Conservation (phyloP, 2,888 invertebrate species). For the Cataglyphis altisquamis region DNA sequence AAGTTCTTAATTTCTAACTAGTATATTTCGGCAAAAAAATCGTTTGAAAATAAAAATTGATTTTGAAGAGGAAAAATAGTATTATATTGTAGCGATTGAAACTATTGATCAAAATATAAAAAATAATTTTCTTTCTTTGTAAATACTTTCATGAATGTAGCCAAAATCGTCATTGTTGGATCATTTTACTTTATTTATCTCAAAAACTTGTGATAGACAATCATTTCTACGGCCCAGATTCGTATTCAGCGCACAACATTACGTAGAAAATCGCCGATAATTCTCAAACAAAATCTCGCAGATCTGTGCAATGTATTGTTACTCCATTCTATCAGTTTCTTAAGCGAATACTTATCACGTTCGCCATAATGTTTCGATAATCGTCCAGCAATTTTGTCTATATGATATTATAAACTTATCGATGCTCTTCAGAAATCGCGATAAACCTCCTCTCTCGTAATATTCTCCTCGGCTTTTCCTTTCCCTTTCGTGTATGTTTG, state of each 20-base stretch:
- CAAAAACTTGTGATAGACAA: background rate
- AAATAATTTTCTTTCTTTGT: slow-evolving; percentile 22
- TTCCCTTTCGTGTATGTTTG: slow-evolving; percentile 36
- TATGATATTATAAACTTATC: slow-evolving; percentile 29
- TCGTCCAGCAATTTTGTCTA: background rate
- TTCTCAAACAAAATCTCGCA: background rate
- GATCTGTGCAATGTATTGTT: slow-evolving; percentile 9
- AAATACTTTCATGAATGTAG: background rate
- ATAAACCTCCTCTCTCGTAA: slow-evolving; percentile 21
- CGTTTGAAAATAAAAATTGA: no score
- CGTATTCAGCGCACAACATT: background rate
- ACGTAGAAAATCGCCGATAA: background rate
- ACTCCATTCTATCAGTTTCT: background rate
- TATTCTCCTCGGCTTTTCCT: slow-evolving; percentile 20
- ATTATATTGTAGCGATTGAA: no score
- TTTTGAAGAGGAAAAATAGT: no score
- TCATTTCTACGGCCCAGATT: background rate
- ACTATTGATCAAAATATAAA: background rate
- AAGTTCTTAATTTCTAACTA: no score
- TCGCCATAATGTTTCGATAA: slow-evolving; percentile 29
- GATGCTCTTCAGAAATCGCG: slow-evolving; percentile 50
- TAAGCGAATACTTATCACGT: slow-evolving; percentile 41
- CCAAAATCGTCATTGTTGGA: background rate
- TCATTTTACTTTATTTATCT: background rate
- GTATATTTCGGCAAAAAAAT: no score